A percentile compares a stretch with the other conserved stretches of the same genome.
Conservation (phyloP, 2,113 vertebrate genomes). For the Romanogobio albipinnatus region DNA sequence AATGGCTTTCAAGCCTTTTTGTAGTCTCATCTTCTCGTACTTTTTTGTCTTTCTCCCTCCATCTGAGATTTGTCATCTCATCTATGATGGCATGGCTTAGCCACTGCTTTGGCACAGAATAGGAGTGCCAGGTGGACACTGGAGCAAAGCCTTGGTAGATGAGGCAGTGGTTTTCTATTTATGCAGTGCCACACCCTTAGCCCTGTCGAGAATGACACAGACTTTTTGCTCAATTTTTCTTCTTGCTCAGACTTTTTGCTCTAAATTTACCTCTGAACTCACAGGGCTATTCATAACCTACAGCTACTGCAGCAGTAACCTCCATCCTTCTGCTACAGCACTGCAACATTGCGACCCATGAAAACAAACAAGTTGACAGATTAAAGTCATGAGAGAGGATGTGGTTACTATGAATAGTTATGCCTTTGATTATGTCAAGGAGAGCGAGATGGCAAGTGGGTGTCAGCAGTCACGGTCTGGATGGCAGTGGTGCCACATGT, state of each 20-base stretch:
- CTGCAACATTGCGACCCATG: background rate
- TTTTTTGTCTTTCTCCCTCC: background rate
- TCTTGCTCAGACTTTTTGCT: too few relatives aligned
- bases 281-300: conserved; percentile 10
- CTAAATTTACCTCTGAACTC: conserved; percentile 5
- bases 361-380: conserved; percentile 2
- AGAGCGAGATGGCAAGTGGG: background rate
- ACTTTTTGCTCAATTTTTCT: conserved; percentile 37
- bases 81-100: background rate
- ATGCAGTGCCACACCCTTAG: conserved; percentile 60
- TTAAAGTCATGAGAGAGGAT: conserved; percentile 6
- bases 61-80: background rate
- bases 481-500: conserved; percentile 7
- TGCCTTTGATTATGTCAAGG: background rate
- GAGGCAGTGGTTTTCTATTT: conserved; percentile 27
- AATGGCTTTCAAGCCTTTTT: background rate
- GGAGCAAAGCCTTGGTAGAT: background rate
- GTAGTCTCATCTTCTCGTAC: background rate
- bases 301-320: background rate
- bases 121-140: conserved; percentile 16
- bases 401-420: conserved; percentile 8
- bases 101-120: background rate
- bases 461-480: conserved; percentile 26
- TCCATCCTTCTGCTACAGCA: background rate
- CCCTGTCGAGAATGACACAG: conserved; percentile 38